phyloP scores from a whole-genome alignment of 2,888 invertebrate genomes.

The Abscondita cerata region DNA sequence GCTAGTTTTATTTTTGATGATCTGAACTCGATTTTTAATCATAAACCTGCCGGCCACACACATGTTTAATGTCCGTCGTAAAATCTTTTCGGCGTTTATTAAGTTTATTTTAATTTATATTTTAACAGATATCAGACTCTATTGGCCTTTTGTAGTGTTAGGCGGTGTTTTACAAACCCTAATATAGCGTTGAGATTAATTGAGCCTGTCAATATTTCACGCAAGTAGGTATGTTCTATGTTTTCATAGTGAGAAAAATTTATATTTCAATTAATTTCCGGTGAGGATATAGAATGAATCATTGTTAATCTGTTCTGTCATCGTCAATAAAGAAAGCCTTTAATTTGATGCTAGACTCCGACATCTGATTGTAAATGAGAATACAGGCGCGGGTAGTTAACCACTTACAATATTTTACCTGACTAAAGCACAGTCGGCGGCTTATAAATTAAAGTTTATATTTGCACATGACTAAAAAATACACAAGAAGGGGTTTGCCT shows the following conservation, averaged over 20 bases:
- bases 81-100: slow-evolving; percentile 40
- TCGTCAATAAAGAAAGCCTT: slow-evolving; percentile 49
- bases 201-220: not conserved
- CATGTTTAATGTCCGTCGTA: slow-evolving; percentile 36
- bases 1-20: slow-evolving; percentile 39
- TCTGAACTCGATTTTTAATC: slow-evolving; percentile 44
- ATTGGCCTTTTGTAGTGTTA: slow-evolving; percentile 40
- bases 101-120: slow-evolving; percentile 47
- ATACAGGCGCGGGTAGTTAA: slow-evolving; percentile 36
- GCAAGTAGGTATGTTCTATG: slow-evolving; percentile 1
- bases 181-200: slow-evolving; percentile 4
- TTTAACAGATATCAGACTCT: slow-evolving; percentile 44
- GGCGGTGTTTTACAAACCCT: slow-evolving; percentile 33
- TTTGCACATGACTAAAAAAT: slow-evolving; percentile 47
- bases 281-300: slow-evolving; percentile 47
- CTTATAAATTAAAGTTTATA: slow-evolving; percentile 48
- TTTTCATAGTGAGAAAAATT: slow-evolving; percentile 8
- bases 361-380: slow-evolving; percentile 38
- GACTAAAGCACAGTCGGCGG: slow-evolving; percentile 37
- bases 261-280: slow-evolving; percentile 24
- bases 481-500: slow-evolving; percentile 42
- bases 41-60: slow-evolving; percentile 46
- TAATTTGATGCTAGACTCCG: slow-evolving; percentile 49
- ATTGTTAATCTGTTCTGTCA: slow-evolving; percentile 50
- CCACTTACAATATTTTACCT: slow-evolving; percentile 38